phyloP scores from a whole-genome alignment of 1,140 invertebrate species.

The Argopecten irradians region DNA sequence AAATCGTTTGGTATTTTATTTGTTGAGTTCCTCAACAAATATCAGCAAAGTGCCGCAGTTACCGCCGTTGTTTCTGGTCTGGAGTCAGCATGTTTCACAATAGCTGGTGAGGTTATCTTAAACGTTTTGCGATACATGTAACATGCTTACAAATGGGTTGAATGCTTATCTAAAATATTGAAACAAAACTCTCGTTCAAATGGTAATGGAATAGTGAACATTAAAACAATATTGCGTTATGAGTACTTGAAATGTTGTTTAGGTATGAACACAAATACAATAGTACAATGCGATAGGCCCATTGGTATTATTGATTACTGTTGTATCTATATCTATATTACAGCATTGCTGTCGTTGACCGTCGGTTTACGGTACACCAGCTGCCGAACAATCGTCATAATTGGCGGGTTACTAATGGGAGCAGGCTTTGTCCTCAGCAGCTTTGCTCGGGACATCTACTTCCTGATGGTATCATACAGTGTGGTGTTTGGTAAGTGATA shows the following conservation, averaged over 20 bases:
- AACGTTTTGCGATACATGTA: no score
- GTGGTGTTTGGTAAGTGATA: conserved; percentile 34
- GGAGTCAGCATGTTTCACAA: conserved; percentile 31
- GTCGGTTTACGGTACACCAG: conserved; percentile 31
- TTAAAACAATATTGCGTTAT: no score
- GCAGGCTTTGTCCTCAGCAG: conserved; percentile 26
- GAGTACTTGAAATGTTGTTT: no score
- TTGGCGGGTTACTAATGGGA: conserved; percentile 24
- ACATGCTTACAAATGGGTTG: no score
- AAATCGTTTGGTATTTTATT: conserved; percentile 48
- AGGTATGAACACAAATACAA: no score
- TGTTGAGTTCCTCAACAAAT: conserved; percentile 44
- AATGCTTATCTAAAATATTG: no score
- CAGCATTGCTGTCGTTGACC: conserved; percentile 39
- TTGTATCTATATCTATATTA: no score
- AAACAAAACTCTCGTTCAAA: no score
- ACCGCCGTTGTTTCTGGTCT: conserved; percentile 44
- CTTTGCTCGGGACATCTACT: conserved; percentile 32
- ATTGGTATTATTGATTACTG: no score
- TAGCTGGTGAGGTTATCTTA: conserved; percentile 31
- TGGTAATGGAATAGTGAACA: no score
- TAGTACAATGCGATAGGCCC: no score
- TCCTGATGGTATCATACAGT: conserved; percentile 37
- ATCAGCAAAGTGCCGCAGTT: conserved; percentile 29
- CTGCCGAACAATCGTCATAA: conserved; percentile 25